A percentile compares a stretch with the other conserved stretches of the same genome.
These are phyloP conservation scores for Antheraea pernyi DNA, from an alignment of 1,140 invertebrate species.

Conservation along the genomic window DNA sequence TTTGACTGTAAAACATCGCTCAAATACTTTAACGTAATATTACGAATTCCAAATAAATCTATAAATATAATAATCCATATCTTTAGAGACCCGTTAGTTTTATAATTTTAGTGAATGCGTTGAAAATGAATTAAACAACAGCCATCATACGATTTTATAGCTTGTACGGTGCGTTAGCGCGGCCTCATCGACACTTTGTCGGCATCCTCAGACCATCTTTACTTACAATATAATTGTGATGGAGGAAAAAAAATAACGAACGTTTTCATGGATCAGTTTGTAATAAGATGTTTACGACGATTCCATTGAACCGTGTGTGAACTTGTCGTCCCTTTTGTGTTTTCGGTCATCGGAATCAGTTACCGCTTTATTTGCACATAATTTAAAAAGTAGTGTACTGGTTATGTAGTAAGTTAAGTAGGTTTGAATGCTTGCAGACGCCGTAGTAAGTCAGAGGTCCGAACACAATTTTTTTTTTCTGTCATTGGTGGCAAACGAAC, in stretches of 20 bases:
- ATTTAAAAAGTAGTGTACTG: too few species aligned
- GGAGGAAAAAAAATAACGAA: background rate
- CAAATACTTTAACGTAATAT: background rate
- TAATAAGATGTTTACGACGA: background rate
- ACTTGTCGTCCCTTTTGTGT: background rate
- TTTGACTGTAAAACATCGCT: too few species aligned
- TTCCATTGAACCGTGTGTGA: background rate
- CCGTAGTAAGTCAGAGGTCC: too few species aligned
- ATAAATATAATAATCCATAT: slow-evolving; percentile 1
- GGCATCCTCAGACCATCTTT: background rate
- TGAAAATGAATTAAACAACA: slow-evolving; percentile 19
- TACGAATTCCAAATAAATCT: background rate
- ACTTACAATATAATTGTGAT: background rate
- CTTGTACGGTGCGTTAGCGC: slow-evolving; percentile 5
- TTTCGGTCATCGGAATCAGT: too few species aligned
- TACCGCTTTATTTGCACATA: too few species aligned
- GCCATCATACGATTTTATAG: slow-evolving; percentile 18
- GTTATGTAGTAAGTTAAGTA: too few species aligned
- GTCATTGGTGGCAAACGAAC: too few species aligned
- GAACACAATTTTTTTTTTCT: too few species aligned
- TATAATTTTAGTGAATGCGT: slow-evolving; percentile 9
- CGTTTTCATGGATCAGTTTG: background rate
- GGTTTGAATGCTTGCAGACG: too few species aligned
- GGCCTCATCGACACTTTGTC: slow-evolving; percentile 7
- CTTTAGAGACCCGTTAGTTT: slow-evolving; percentile 6